A percentile compares a stretch with the other conserved stretches of the same genome.
These are phyloP conservation scores for Resseliella maxima DNA, from an alignment of 2,888 invertebrate genomes.

Conservation along the genomic window DNA sequence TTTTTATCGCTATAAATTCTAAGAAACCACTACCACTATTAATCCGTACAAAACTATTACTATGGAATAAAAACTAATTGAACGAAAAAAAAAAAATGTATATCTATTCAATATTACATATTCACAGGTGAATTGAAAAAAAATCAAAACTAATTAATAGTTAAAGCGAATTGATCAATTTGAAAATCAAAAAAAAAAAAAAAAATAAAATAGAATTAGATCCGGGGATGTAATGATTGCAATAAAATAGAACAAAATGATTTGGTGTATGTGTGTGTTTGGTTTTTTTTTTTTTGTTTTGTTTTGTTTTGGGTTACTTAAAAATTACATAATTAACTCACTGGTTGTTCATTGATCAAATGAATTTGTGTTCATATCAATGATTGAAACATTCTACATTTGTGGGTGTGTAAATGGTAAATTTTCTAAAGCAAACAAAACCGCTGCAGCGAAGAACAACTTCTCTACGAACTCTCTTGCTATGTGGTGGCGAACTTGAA, in stretches of 20 bases:
- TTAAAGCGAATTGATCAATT: conserved; percentile 9
- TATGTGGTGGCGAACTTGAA: not conserved
- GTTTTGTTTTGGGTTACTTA: conserved; percentile 16
- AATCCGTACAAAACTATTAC: not conserved
- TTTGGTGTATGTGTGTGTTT: too few species aligned
- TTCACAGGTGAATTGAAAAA: not conserved
- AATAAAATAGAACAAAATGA: conserved; percentile 25
- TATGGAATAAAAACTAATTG: conserved; percentile 20
- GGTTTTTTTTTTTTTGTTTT: not conserved
- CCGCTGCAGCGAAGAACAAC: conserved; percentile 4
- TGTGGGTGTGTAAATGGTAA: conserved; percentile 40
- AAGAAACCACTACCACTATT: conserved; percentile 38
- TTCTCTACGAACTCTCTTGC: not conserved
- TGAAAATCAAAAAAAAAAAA: conserved; percentile 22
- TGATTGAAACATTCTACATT: conserved; percentile 49
- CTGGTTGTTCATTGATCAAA: conserved; percentile 52
- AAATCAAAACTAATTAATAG: not conserved
- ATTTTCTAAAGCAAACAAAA: conserved; percentile 51
- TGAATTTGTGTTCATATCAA: conserved; percentile 51
- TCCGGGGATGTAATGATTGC: not conserved
- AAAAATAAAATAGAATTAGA: too few species aligned
- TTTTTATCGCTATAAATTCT: not conserved
- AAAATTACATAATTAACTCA: conserved; percentile 45
- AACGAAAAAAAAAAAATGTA: not conserved
- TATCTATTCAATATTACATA: not conserved